Conservation (phyloP, 2,888 invertebrate genomes). For the Xylota segnis region DNA sequence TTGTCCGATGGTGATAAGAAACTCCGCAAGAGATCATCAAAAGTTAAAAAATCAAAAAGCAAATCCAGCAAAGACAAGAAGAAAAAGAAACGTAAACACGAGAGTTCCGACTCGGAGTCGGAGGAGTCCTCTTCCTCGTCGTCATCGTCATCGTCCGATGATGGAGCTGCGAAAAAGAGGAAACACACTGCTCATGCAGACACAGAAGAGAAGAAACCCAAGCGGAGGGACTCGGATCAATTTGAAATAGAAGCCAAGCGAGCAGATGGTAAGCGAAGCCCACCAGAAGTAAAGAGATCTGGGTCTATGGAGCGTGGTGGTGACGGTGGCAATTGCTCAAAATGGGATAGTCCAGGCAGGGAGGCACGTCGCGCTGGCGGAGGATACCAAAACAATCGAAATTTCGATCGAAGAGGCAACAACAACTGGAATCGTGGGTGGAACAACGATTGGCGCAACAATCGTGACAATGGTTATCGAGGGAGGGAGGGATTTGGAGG, state of each 20-base stretch:
- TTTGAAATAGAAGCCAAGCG: constrained; percentile 28
- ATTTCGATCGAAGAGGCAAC: constrained; percentile 50
- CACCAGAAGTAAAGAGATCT: constrained; percentile 11
- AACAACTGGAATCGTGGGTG: constrained; percentile 71
- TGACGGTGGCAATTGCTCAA: constrained; percentile 78
- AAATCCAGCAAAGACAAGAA: constrained; percentile 32
- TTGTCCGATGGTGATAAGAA: constrained; percentile 50
- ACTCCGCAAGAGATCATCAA: constrained; percentile 22
- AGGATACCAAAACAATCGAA: constrained; percentile 53
- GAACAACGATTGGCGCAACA: constrained; percentile 63
- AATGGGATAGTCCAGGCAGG: constrained; percentile 80
- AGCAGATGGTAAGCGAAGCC: constrained; percentile 28
- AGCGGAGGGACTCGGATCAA: constrained; percentile 16
- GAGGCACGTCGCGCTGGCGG: constrained; percentile 41
- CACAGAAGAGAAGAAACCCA: constrained; percentile 37
- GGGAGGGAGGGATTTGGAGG: constrained; percentile 42
- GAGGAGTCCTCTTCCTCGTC: constrained; percentile 55
- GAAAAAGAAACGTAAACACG: constrained; percentile 61
- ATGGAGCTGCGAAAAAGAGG: constrained; percentile 34
- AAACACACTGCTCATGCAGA: constrained; percentile 4
- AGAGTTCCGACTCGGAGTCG: constrained; percentile 64
- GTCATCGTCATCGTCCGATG: constrained; percentile 28
- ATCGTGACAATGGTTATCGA: constrained; percentile 59
- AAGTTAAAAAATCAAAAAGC: constrained; percentile 42
- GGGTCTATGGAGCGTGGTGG: constrained; percentile 49